A percentile compares a stretch with the other conserved stretches of the same genome.
Evolutionary conservation across 2,113 vertebrate genomes (phyloP).

Genomic region (Triplophysa rosa): DNA sequence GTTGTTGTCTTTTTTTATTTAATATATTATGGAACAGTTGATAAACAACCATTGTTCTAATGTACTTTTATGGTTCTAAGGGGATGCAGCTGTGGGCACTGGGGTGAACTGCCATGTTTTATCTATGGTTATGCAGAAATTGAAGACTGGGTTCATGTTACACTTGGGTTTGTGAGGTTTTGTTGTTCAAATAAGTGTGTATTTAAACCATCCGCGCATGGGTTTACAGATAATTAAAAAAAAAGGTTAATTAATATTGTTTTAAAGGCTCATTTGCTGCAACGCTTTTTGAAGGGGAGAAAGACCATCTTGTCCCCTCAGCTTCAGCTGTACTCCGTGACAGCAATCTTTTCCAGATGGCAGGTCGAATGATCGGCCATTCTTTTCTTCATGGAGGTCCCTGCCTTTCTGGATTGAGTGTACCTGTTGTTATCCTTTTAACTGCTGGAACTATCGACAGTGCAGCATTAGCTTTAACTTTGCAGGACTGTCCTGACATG

Average conservation of each 20-base stretch:
- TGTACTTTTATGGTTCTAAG: neutral
- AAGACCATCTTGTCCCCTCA: neutral
- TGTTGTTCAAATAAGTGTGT: too few species aligned
- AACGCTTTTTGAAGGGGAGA: neutral
- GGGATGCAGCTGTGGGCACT: conserved; percentile 28
- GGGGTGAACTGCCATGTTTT: conserved; percentile 36
- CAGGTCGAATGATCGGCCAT: too few species aligned
- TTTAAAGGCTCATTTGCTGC: too few species aligned
- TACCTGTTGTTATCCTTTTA: neutral
- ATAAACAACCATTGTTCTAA: too few species aligned
- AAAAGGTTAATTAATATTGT: too few species aligned
- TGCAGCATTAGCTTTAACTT: neutral
- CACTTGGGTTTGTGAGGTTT: too few species aligned
- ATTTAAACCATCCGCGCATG: too few species aligned
- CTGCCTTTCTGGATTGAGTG: conserved; percentile 5
- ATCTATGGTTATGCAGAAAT: conserved; percentile 8
- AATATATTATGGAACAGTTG: too few species aligned
- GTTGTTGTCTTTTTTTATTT: too few species aligned
- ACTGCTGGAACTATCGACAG: neutral
- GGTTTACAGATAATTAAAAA: too few species aligned
- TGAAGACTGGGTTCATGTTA: too few species aligned
- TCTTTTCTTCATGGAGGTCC: too few species aligned
- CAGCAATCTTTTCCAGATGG: neutral
- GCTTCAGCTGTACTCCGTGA: neutral
- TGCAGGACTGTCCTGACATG: conserved; percentile 27